phyloP scores from a whole-genome alignment of 2,888 invertebrate species.

The Encarsia formosa region DNA sequence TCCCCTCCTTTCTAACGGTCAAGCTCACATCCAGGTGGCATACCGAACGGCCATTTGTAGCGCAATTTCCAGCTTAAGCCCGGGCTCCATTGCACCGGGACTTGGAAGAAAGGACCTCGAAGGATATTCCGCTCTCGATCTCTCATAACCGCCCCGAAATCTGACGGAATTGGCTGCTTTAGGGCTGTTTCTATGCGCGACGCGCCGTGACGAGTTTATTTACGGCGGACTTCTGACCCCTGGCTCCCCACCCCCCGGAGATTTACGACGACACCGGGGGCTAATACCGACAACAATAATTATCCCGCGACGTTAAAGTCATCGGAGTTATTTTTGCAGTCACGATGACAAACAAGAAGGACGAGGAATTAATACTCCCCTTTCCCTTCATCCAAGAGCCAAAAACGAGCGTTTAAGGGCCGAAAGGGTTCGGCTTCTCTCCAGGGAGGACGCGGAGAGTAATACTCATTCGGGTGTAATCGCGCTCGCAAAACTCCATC shows the following conservation, averaged over 20 bases:
- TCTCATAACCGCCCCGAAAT: not conserved
- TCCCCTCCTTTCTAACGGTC: slow-evolving; percentile 12
- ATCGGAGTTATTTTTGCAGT: no score
- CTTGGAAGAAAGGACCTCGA: no score
- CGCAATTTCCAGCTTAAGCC: no score
- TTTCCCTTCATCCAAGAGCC: slow-evolving; percentile 15
- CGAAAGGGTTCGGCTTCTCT: slow-evolving; percentile 43
- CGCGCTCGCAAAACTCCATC: slow-evolving; percentile 54
- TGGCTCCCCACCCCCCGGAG: no score
- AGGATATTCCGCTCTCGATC: no score
- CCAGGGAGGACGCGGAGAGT: slow-evolving; percentile 33
- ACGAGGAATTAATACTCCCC: slow-evolving; percentile 18
- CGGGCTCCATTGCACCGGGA: no score
- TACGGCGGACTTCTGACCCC: no score
- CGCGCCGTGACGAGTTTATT: no score
- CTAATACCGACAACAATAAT: no score
- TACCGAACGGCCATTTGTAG: slow-evolving; percentile 18
- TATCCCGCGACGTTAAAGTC: no score
- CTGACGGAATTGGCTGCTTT: slow-evolving; percentile 48
- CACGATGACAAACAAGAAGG: slow-evolving; percentile 24
- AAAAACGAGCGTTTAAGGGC: slow-evolving; percentile 19
- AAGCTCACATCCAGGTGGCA: slow-evolving; percentile 20
- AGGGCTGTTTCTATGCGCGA: slow-evolving; percentile 54
- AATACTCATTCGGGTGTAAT: slow-evolving; percentile 54
- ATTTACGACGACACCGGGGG: no score